A percentile compares a stretch with the other conserved stretches of the same genome.
Conservation (phyloP, 2,888 invertebrate genomes). For the Timema podura region DNA sequence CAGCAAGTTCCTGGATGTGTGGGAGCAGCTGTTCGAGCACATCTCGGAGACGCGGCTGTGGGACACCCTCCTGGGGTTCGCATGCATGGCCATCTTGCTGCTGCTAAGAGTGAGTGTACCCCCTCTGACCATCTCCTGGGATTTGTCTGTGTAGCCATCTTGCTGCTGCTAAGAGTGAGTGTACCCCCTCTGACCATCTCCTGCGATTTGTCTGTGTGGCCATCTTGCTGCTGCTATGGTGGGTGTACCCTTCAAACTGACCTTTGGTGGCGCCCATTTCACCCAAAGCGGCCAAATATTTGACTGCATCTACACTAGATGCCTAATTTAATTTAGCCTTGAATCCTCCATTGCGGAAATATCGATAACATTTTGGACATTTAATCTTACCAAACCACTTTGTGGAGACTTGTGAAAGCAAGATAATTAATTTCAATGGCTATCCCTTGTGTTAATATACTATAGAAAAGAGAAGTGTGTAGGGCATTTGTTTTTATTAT, state of each 20-base stretch:
- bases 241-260: no score
- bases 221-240: conserved; percentile 45
- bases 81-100: conserved; percentile 65
- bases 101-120: conserved; percentile 58
- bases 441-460: background rate
- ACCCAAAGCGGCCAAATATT: no score
- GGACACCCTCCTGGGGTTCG: conserved; percentile 65
- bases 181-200: conserved; percentile 47
- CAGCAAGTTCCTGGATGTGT: conserved; percentile 66
- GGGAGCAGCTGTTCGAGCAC: conserved; percentile 66
- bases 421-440: no score
- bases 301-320: no score
- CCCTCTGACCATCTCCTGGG: conserved; percentile 51
- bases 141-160: conserved; percentile 61
- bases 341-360: no score
- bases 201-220: conserved; percentile 67
- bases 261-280: conserved; percentile 47
- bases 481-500: no score
- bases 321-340: no score
- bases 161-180: conserved; percentile 64
- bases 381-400: no score
- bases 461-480: no score
- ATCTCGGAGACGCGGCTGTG: conserved; percentile 64
- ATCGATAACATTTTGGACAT: no score
- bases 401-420: no score